A percentile compares a stretch with the other conserved stretches of the same genome.
Conservation (phyloP, 2,888 invertebrate species). For the Watsonalla cultraria region DNA sequence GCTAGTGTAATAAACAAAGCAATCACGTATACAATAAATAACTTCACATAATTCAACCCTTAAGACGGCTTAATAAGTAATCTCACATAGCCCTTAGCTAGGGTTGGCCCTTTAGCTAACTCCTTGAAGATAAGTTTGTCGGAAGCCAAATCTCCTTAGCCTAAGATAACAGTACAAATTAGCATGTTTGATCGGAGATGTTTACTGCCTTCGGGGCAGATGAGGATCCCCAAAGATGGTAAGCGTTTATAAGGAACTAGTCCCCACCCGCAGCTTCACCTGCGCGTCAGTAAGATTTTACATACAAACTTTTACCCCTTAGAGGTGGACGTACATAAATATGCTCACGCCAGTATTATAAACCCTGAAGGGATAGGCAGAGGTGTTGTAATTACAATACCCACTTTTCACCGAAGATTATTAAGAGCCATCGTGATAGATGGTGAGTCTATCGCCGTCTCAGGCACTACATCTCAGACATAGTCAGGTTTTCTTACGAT, state of each 20-base stretch:
- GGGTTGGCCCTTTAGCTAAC: slow-evolving; percentile 28
- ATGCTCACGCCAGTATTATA: no score
- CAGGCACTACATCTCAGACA: no score
- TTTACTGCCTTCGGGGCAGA: slow-evolving; percentile 28
- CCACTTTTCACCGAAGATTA: no score
- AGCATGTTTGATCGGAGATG: slow-evolving; percentile 36
- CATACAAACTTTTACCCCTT: no score
- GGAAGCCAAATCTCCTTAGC: slow-evolving; percentile 44
- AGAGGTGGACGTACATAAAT: no score
- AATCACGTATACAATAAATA: neutral
- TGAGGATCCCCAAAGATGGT: neutral
- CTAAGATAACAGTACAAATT: slow-evolving; percentile 57
- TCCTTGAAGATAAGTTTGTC: slow-evolving; percentile 51
- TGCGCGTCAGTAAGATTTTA: no score
- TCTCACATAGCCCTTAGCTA: slow-evolving; percentile 32
- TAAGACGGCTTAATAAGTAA: slow-evolving; percentile 50
- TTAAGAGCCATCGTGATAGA: no score
- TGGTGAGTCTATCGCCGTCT: no score
- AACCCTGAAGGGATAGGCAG: no score
- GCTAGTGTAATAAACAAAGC: no score
- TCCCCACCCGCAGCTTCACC: neutral
- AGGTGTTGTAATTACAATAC: no score
- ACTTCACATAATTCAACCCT: neutral
- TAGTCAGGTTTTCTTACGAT: no score
- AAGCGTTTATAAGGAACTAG: neutral